Evolutionary conservation across 2,888 invertebrate genomes (phyloP), one percentile per base, ranked within the genome.

Genomic region (Pseudeuparius sepicola): DNA sequence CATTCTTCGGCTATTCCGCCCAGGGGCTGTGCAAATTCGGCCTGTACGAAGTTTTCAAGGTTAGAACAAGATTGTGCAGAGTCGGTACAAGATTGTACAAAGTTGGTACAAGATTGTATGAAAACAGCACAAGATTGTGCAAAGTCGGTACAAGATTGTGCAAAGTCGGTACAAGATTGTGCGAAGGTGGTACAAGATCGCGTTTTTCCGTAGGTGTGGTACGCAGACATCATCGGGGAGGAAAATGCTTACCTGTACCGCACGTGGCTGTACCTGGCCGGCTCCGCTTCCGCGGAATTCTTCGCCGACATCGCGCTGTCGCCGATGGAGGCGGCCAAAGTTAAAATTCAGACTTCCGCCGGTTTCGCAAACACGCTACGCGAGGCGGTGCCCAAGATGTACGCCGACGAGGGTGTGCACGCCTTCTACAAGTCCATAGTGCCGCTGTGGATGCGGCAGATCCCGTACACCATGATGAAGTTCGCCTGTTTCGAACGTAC

Each of bases 391-490:
- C 97, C 97, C 10, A 83, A 84, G 64, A 94, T 97, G 70, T 74
- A 77, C 40, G 68, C 71, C 47, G 81, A 83, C 48, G 97, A 98
- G 63, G 97, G 51, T 51, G 37, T 31, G 35, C 17, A 72, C 31
- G 89, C 92, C 35, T 92, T 96, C 69, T 96, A 94, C 75, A 96
- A 94, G 48, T 52, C 53, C 34, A 69, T 97, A 42, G 90, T 88
- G 29, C 97, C 97, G 24, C 71, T 98, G 43, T 98, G 97, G 97
- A 82, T 88, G 65, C 70, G 97, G 52, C 97, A 98, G 71, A 98
- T 98, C 59, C 97, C 97, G 0, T 97, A 98, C 75, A 97, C 97
- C 48, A 98, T 98, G 97, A 97, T 97, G 96, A 98, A 97, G 71
- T 97, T 97, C 63, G 92, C 96, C 49, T 97, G 94, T 70, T 98